Base-by-base conservation (phyloP, 2,797 vertebrate species). In the Hapalemur alaotrensis region DNA sequence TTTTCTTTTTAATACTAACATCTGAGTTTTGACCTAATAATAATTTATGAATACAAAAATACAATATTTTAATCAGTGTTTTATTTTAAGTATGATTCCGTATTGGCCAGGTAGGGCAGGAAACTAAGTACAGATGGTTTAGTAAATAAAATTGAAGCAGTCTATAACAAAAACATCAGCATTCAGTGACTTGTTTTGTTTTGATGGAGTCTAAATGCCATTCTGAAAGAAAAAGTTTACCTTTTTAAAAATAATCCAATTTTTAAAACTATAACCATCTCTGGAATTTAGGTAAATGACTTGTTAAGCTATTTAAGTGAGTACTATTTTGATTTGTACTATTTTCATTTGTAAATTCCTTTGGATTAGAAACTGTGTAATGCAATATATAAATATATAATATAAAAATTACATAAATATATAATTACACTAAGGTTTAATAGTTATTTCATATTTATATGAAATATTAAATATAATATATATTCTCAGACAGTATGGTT, bases 1-100 rank as follows among this genome's bases (percentile, higher is more conserved):
- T 91, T 93, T 98, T 97, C 73, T 98, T 98, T 98, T 97, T 96
- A 97, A 98, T 95, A 93, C 96, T 95, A 89, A 95, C 97, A 98
- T 96, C 91, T 97, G 96, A 98, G 76, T 96, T 97, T 96, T 61
- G 50, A 89, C n/a, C 89, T 69, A 97, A 96, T 85, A 95, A 98
- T 95, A 97, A 97, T 94, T 96, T 97, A 95, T 80, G 70, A 67
- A 87, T 96, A 65, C 28, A 97, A 98, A 98, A 98, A 96, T 70
- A 97, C 61, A 93, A 93, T 85, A 97, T 96, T 97, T 93, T 97
- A 98, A 97, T 95, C 95, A 97, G 35, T 95, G 69, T 95, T 83
- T 87, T 97, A 95, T 67, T 98, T 88, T 83, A 95, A 93, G 59
- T 96, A 97, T 95, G 87, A 93, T 96, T 97, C 97, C 52, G 95